Base-by-base conservation (phyloP, 2,797 vertebrate genomes). In the Artibeus jamaicensis region DNA sequence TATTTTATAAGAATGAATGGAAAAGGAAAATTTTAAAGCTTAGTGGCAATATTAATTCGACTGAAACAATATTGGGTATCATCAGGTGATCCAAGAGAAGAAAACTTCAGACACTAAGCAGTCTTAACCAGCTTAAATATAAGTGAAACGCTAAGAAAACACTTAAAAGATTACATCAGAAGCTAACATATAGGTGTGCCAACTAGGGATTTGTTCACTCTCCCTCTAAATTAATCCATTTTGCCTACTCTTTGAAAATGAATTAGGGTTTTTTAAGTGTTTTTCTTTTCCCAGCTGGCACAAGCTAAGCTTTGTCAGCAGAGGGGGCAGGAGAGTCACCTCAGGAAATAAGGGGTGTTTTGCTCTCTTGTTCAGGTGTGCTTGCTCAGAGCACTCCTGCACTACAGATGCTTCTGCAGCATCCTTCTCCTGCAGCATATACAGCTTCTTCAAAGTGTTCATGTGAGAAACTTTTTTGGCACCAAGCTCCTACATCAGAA, bases 61-160 rank as follows among this genome's bases (percentile, higher is more conserved):
- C 24, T 83, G 26, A 82, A 65, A 90, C 29, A 83, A 85, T 46
- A 81, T 32, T 46, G 32, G 42, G 18, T 44, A 92, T 53, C 37
- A 89, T 37, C 55, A 92, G 32, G 46, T 86, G 55, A 62, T 65
- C 34, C 9, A 86, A 70, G 93, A 55, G 22, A 93, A 77, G 62
- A 89, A 77, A 86, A 89, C 6, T 89, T 89, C 21, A 79, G 67
- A 79, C 11, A 57, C 65, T 93, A 83, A 53, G 19, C 48, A 91
- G n/a, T 73, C 53, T 70, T 81, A 89, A 65, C 37, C 37, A 81
- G 42, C 62, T 87, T 89, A 82, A 94, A 59, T 37, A 73, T 48
- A 92, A 92, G 89, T 29, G 37, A 94, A 94, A 78, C 16, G 4
- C 62, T 78, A 34, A 92, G 55, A 78, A 90, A 95, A 82, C 3